phyloP scores from a whole-genome alignment of 2,797 vertebrate species.

The Lagorchestes hirsutus region DNA sequence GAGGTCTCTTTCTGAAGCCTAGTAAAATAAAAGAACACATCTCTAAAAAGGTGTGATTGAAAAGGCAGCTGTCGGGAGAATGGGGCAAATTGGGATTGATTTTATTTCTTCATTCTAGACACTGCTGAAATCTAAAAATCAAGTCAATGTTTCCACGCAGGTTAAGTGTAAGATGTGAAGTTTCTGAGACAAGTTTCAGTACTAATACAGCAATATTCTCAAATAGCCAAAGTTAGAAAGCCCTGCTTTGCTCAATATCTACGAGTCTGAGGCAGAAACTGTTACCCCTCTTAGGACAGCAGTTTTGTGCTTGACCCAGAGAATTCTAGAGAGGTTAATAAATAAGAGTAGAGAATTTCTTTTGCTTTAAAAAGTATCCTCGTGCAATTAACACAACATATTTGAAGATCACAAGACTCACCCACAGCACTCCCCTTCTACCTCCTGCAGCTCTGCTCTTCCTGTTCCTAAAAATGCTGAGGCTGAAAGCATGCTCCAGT shows the following conservation, averaged over 20 bases:
- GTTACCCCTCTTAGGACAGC: not conserved
- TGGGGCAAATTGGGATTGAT: not conserved
- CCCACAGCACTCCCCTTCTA: not conserved
- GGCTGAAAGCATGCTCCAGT: not conserved
- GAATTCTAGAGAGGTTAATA: conserved; percentile 14
- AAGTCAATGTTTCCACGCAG: not conserved
- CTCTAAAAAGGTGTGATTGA: not conserved
- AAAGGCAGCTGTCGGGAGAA: not conserved
- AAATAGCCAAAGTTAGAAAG: not conserved
- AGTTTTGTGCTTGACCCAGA: not conserved
- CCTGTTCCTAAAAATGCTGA: not conserved
- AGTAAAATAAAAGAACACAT: no score
- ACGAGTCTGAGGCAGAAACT: not conserved
- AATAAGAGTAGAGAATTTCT: not conserved
- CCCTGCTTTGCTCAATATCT: not conserved
- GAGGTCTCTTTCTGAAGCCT: no score
- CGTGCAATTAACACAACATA: not conserved
- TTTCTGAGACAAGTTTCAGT: not conserved
- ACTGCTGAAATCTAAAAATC: no score
- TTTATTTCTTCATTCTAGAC: no score
- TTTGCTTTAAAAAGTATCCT: not conserved
- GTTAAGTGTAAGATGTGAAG: not conserved
- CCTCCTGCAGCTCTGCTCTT: not conserved
- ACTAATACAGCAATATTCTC: not conserved
- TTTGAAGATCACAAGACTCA: not conserved